Evolutionary conservation across 2,888 invertebrate species (phyloP), one percentile per base, ranked within the genome.

Genomic region (Cerceris ruficornis): DNA sequence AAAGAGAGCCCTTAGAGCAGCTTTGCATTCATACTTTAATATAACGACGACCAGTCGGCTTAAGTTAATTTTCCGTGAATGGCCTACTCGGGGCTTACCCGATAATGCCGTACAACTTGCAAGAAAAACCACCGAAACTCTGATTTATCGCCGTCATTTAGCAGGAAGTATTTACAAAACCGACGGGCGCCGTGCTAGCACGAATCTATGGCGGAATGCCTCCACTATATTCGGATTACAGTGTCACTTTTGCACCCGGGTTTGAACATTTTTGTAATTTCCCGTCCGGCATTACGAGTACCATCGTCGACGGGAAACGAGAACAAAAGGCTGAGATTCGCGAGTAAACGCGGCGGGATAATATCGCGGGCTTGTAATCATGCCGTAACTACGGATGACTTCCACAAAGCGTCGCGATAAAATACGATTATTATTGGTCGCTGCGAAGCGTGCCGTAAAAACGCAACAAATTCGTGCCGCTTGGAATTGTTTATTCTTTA

Each of bases 41-140:
- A 59, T 59, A 74, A 75, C 74, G 78, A 71, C 68, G 52, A 62
- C 58, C 54, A 71, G 69, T 60, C 71, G 62, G 74, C 62, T 62
- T 78, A 61, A 69, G 72, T 80, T 84, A 77, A 75, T 83, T 83
- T 83, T 43, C 72, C 75, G 72, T 66, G 84, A 82, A 83, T 81
- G 52, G 67, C 57, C 67, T 61, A 41, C 74, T 70, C 14, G 55
- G 70, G 14, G 68, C 65, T 72, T 62, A 66, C 43, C 67, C 50
- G 70, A 70, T 67, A 81, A 82, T 73, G 70, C 72, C 66, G 55
- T 17, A 42, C 15, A 65, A 59, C 41, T 28, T 68, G 13, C 52
- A 49, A 46, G 54, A 17, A 42, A 66, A 42, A 69, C 46, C 49
- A 60, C 41, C 46, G 66, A 77, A 59, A 72, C 64, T 62, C 58